Base-by-base conservation (phyloP, 2,797 vertebrate species). In the Gephyroberyx darwinii region DNA sequence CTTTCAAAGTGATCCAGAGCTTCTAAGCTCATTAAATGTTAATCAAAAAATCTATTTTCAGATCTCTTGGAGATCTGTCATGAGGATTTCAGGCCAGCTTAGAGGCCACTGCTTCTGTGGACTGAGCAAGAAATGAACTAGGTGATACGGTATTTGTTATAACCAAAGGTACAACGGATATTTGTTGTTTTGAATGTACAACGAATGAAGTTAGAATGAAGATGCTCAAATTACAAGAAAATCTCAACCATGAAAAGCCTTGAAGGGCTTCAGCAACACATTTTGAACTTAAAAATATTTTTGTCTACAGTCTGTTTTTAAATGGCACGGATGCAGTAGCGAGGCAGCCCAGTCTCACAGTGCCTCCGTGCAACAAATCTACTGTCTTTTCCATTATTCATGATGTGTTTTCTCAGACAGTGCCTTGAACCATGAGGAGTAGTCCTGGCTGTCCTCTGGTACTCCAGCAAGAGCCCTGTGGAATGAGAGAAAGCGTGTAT, bases 41-140 rank as follows among this genome's bases (percentile, higher is more conserved):
- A 92, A 94, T 94, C 92, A 93, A 90, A 93, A 93, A 93, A 92
- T 92, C 94, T 94, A 94, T 95, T 94, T 94, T 91, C 90, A 93
- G 93, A 90, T 93, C 84, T 90, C 87, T 90, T 84, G 81, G 84
- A 92, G 89, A 92, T 93, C 91, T 88, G 88, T 94, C 93, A 86
- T 74, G 92, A 93, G 92, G 91, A 89, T 93, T 93, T 89, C 71
- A 88, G 90, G 86, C 83, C 87, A 90, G 83, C 82, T 58, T 84
- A 76, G 89, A 91, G 88, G 87, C 82, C 82, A 83, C 81, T 81
- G 75, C 90, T 83, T 79, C 80, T 64, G 69, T 84, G 84, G 17
- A 30, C 76, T 67, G 41, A 65, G 67, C 47, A 8, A 35, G 53
- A 67, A 50, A 76, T 65, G 75, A 82, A 75, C 72, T 48, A 68